These are phyloP conservation scores for Cosmia trapezina DNA, from an alignment of 2,888 invertebrate species.

Conservation along the genomic window DNA sequence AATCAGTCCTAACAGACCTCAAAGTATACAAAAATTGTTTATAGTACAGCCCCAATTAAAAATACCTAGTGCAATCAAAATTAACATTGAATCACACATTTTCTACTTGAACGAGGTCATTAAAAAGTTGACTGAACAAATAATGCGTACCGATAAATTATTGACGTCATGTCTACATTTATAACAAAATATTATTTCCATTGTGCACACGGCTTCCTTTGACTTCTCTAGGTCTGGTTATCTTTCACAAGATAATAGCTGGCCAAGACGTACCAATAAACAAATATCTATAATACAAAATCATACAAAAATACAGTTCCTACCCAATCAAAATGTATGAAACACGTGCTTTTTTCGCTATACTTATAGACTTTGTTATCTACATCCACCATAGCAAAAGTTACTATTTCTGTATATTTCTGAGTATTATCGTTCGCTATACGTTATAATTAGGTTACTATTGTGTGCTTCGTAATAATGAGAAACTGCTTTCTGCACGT, in stretches of 20 bases:
- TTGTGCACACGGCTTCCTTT: slow-evolving; percentile 29
- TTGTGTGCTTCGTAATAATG: background rate
- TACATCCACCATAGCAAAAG: no score
- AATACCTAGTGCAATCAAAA: slow-evolving; percentile 1
- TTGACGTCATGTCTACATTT: slow-evolving; percentile 22
- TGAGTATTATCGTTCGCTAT: no score
- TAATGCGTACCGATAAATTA: slow-evolving; percentile 19
- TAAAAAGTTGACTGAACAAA: slow-evolving; percentile 17
- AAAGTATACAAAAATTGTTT: no score
- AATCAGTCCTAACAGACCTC: no score
- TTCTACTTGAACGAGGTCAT: slow-evolving; percentile 24
- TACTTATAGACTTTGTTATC: background rate
- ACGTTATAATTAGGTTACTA: background rate
- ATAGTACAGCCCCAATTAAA: slow-evolving; percentile 3
- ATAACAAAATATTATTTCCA: slow-evolving; percentile 25
- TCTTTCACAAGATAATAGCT: slow-evolving; percentile 14
- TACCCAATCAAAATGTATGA: background rate
- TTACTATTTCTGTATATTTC: no score
- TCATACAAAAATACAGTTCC: background rate
- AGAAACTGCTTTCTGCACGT: background rate
- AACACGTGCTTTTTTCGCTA: background rate
- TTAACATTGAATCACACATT: slow-evolving; percentile 27
- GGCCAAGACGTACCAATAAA: slow-evolving; percentile 1
- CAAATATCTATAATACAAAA: background rate
- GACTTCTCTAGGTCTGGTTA: slow-evolving; percentile 24